Evolutionary conservation across 2,113 vertebrate species (phyloP).

Genomic region (Cyanocitta stelleri): DNA sequence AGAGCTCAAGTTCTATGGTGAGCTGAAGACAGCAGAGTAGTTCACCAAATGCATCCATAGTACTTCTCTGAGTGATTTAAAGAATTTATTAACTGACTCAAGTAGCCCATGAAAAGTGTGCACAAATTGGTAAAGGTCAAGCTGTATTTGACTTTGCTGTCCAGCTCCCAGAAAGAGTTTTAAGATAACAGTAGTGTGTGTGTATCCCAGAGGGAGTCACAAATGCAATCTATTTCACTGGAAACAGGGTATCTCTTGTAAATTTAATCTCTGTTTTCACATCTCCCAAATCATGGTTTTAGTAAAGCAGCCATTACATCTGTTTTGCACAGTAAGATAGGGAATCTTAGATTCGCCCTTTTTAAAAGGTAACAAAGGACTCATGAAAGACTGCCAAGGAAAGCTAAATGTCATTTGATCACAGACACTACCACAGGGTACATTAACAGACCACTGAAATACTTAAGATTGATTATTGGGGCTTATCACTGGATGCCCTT

Average conservation of each 20-base stretch:
- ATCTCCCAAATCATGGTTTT: not conserved
- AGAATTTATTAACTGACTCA: not conserved
- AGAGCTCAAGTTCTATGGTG: not conserved
- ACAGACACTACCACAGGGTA: not conserved
- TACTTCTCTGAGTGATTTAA: not conserved
- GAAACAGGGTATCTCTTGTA: not conserved
- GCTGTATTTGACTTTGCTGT: not conserved
- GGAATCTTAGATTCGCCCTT: not conserved
- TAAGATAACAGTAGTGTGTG: not conserved
- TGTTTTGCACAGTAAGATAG: not conserved
- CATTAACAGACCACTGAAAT: not conserved
- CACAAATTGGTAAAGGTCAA: not conserved
- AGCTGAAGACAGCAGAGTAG: not conserved
- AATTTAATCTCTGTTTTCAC: not conserved
- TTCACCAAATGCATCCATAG: not conserved
- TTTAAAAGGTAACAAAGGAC: not conserved
- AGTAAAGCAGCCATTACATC: not conserved
- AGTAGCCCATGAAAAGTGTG: not conserved
- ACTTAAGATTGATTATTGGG: not conserved
- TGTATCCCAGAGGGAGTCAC: not conserved
- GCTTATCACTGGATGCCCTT: not conserved
- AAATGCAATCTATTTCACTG: not conserved
- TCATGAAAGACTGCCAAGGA: not conserved
- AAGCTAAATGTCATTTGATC: not conserved
- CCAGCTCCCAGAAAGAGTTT: not conserved